Conservation (phyloP, 2,797 vertebrate genomes). For the Florisuga fusca region DNA sequence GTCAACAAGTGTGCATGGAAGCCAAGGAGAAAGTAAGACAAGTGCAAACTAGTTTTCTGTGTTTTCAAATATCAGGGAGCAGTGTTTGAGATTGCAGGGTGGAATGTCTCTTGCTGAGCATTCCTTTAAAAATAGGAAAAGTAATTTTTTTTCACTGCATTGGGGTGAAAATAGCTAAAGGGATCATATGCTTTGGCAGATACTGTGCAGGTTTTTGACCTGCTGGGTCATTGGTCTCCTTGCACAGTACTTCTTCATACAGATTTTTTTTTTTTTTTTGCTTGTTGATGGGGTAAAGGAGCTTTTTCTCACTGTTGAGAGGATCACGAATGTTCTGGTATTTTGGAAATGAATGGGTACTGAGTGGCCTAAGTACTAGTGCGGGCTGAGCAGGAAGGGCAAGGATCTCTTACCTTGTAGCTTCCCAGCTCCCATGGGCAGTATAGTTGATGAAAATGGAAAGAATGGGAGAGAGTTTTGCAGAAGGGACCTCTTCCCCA, state of each 20-base stretch:
- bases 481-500: accelerated
- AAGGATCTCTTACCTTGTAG: not conserved
- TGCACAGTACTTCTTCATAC: not conserved
- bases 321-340: not conserved
- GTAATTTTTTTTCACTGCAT: not conserved
- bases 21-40: not conserved
- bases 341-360: not conserved
- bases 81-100: not conserved
- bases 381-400: not conserved
- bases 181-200: not conserved
- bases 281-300: not conserved
- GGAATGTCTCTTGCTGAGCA: not conserved
- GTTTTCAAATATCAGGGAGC: not conserved
- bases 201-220: not conserved
- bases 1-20: not conserved
- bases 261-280: accelerated
- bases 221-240: not conserved
- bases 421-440: not conserved
- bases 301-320: not conserved
- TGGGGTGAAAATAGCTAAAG: not conserved
- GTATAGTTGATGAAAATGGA: not conserved
- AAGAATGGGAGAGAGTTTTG: not conserved
- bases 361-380: not conserved
- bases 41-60: not conserved
- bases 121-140: not conserved